A percentile compares a stretch with the other conserved stretches of the same genome.
These are phyloP conservation scores for Eupeodes corollae DNA, from an alignment of 1,140 invertebrate genomes.

Conservation along the genomic window DNA sequence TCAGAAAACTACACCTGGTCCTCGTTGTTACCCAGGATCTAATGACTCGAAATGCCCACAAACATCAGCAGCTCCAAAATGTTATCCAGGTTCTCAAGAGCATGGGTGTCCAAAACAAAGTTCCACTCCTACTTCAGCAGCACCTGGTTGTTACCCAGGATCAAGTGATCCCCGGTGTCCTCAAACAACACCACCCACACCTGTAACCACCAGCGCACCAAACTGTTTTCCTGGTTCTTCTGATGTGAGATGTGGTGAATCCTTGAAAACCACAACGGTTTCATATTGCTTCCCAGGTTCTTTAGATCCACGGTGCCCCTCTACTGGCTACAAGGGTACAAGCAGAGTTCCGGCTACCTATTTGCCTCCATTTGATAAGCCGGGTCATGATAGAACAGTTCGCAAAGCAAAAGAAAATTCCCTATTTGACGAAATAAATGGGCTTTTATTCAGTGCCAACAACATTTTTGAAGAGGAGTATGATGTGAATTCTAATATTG, in stretches of 20 bases:
- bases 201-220: neutral
- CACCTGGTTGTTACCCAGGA: conserved; percentile 11
- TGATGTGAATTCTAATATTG: conserved; percentile 8
- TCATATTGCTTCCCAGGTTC: conserved; percentile 47
- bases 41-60: conserved; percentile 23
- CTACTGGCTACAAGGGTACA: conserved; percentile 38
- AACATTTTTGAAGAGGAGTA: conserved; percentile 26
- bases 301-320: conserved; percentile 46
- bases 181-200: conserved; percentile 5
- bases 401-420: conserved; percentile 15
- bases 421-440: conserved; percentile 26
- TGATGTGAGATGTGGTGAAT: conserved; percentile 6
- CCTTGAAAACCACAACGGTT: conserved; percentile 22
- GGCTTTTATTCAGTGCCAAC: conserved; percentile 21
- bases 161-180: conserved; percentile 34
- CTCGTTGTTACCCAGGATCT: conserved; percentile 29
- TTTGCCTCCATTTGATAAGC: conserved; percentile 38
- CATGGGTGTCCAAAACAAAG: conserved; percentile 37
- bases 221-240: conserved; percentile 5
- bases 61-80: conserved; percentile 20
- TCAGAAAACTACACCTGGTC: conserved; percentile 14
- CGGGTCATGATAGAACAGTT: conserved; percentile 21
- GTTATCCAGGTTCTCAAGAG: conserved; percentile 39
- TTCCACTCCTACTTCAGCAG: conserved; percentile 28
- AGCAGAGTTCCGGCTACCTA: conserved; percentile 44